Evolutionary conservation across 30 jellyfish, hydroid and myxozoan species (phyloP).

Genomic region (Pelagia noctiluca): DNA sequence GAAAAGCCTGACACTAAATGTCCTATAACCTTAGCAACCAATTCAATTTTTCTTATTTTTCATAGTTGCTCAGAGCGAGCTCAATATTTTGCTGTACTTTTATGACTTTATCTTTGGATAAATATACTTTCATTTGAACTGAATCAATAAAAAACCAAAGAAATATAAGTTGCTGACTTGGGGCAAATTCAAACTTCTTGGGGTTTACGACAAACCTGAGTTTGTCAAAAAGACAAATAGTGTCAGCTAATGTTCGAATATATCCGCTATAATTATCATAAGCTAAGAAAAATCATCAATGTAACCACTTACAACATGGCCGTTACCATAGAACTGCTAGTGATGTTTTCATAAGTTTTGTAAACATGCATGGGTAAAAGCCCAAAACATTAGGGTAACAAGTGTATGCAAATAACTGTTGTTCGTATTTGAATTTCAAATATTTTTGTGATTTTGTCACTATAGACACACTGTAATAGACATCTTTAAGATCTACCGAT

Average conservation of each 20-base stretch:
- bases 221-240: neutral
- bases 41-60: neutral
- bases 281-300: slow-evolving; percentile 6
- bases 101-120: neutral
- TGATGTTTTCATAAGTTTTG: neutral
- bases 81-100: neutral
- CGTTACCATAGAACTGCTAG: slow-evolving; percentile 1
- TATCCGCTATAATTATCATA: neutral
- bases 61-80: neutral
- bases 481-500: too few species aligned
- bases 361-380: neutral
- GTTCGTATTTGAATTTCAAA: neutral
- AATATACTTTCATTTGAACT: neutral
- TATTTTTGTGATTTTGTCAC: neutral
- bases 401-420: neutral
- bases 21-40: slow-evolving; percentile 1
- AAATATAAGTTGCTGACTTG: neutral
- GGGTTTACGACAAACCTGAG: slow-evolving; percentile 10
- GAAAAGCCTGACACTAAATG: neutral
- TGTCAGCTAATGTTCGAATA: neutral
- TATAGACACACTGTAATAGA: too few species aligned
- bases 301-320: neutral
- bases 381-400: slow-evolving; percentile 3
- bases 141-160: neutral
- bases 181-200: too few species aligned